These are phyloP conservation scores for Lasioglossum baleicum DNA, from an alignment of 1,140 invertebrate species.

Conservation along the genomic window DNA sequence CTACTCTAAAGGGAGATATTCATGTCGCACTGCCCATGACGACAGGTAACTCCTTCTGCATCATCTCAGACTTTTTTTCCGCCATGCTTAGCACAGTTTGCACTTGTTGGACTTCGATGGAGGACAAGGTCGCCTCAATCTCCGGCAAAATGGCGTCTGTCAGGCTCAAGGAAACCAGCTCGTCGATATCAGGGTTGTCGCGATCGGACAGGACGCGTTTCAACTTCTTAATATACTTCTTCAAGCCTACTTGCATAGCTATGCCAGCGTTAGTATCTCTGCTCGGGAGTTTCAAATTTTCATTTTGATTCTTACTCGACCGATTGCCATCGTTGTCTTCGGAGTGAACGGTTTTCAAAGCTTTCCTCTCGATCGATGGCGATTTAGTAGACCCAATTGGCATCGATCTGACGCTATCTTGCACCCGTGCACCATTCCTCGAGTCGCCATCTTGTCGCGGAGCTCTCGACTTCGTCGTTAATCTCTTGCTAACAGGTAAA, in stretches of 20 bases:
- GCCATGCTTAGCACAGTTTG: constrained; percentile 48
- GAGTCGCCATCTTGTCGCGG: background rate
- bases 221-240: constrained; percentile 61
- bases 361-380: background rate
- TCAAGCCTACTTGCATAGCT: constrained; percentile 55
- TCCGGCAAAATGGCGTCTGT: constrained; percentile 61
- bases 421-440: background rate
- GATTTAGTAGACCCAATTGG: background rate
- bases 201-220: constrained; percentile 49
- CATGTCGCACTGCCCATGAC: background rate
- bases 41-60: background rate
- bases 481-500: background rate
- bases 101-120: constrained; percentile 54
- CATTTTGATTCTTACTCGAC: background rate
- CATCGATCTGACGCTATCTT: background rate
- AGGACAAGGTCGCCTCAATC: constrained; percentile 27
- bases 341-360: background rate
- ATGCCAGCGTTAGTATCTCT: constrained; percentile 55
- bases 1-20: background rate
- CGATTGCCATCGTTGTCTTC: background rate
- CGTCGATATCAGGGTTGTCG: constrained; percentile 32
- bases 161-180: constrained; percentile 59
- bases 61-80: constrained; percentile 46
- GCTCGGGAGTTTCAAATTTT: constrained; percentile 41
- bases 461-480: background rate